phyloP scores from a whole-genome alignment of 1,140 invertebrate species.

The Subanguina moxae region DNA sequence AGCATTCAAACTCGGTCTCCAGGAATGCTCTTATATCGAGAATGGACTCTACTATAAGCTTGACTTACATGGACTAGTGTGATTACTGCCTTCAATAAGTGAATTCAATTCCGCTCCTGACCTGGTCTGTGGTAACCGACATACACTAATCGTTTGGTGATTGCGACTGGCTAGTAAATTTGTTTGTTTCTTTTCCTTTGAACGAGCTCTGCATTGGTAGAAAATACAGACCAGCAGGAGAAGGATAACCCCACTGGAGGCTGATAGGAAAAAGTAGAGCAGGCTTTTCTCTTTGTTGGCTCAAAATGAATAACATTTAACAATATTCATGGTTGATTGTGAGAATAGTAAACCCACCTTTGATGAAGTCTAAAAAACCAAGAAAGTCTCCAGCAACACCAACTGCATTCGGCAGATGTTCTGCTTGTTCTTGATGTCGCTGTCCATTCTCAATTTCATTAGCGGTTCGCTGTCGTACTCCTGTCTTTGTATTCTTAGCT shows the following conservation, averaged over 20 bases:
- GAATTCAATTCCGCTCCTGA: conserved; percentile 16
- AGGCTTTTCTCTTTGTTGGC: conserved; percentile 43
- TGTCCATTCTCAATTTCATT: no score
- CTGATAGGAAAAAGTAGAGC: conserved; percentile 37
- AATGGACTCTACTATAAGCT: not conserved
- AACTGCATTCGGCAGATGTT: conserved; percentile 10
- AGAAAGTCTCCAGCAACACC: conserved; percentile 3
- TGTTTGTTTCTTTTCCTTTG: conserved; percentile 2
- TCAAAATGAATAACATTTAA: conserved; percentile 8
- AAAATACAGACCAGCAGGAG: conserved; percentile 32
- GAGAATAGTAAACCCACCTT: no score
- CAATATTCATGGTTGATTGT: no score
- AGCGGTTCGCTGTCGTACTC: no score
- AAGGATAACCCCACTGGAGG: conserved; percentile 34
- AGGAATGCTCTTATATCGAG: no score
- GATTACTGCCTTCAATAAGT: conserved; percentile 24
- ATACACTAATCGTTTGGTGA: not conserved
- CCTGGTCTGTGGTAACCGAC: not conserved
- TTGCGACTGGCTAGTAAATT: not conserved
- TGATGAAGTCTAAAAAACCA: conserved; percentile 12
- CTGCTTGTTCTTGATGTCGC: not conserved
- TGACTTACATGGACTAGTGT: conserved; percentile 17
- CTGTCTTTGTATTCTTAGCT: no score
- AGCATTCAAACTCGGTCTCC: no score
- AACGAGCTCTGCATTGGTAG: conserved; percentile 35